phyloP scores from a whole-genome alignment of 2,888 invertebrate species.

The Phalangium opilio region DNA sequence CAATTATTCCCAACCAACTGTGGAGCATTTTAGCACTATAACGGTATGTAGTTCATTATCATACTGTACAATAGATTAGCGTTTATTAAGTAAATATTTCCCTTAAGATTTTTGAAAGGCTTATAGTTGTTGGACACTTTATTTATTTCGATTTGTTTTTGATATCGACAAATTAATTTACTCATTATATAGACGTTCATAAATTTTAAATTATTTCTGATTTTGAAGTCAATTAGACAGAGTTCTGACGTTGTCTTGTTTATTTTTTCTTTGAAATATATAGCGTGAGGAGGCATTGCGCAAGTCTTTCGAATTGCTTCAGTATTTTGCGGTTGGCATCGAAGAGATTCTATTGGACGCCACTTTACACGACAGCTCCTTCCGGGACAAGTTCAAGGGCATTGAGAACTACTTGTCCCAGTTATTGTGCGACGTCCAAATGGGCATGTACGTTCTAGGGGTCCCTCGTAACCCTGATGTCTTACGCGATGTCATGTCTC shows the following conservation, averaged over 20 bases:
- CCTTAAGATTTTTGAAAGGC: too few relatives aligned
- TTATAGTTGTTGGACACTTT: too few relatives aligned
- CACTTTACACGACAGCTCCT: conserved; percentile 34
- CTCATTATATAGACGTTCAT: background rate
- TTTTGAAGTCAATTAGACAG: background rate
- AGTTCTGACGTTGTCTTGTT: background rate
- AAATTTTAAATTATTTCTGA: background rate
- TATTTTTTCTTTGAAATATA: background rate
- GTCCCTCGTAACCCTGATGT: conserved; percentile 34
- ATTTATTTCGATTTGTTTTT: background rate
- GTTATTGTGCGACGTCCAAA: conserved; percentile 52
- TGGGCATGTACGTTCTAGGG: conserved; percentile 39
- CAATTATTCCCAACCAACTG: conserved; percentile 12
- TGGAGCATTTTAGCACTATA: conserved; percentile 9
- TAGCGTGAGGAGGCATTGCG: conserved; percentile 31
- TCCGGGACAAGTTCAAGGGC: conserved; percentile 40
- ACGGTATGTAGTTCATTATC: conserved; percentile 9
- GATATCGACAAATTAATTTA: background rate
- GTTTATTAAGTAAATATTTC: too few relatives aligned
- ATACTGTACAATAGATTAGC: too few relatives aligned
- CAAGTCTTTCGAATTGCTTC: conserved; percentile 48
- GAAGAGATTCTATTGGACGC: conserved; percentile 48
- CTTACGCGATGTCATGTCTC: conserved; percentile 29
- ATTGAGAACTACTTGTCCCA: conserved; percentile 43
- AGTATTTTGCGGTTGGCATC: conserved; percentile 52